phyloP scores from a whole-genome alignment of 2,888 invertebrate species.

The Saturnia japonica region DNA sequence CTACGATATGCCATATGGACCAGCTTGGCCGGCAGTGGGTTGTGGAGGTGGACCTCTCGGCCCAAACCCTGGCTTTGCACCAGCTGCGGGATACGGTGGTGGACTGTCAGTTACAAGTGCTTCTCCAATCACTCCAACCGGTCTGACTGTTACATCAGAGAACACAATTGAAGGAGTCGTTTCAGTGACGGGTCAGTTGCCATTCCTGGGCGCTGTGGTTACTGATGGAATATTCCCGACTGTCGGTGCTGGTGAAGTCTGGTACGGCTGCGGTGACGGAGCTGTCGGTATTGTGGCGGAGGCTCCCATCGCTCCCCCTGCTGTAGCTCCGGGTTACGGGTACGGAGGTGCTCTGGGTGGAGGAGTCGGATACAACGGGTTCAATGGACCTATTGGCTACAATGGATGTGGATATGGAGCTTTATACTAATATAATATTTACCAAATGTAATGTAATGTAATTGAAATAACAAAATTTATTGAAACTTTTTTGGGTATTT shows the following conservation, averaged over 20 bases:
- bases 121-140: constrained; percentile 21
- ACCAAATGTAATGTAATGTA: too few relatives aligned
- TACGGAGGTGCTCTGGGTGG: constrained; percentile 14
- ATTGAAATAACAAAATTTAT: background rate
- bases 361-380: background rate
- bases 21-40: constrained; percentile 6
- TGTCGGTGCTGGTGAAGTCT: constrained; percentile 23
- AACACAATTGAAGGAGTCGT: constrained; percentile 18
- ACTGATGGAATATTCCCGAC: constrained; percentile 16
- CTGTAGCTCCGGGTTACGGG: constrained; percentile 3
- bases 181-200: constrained; percentile 18
- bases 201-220: constrained; percentile 22
- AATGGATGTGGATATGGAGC: constrained; percentile 13
- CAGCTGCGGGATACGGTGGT: constrained; percentile 21
- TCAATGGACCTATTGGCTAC: constrained; percentile 3
- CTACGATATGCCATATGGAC: constrained; percentile 11
- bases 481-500: too few relatives aligned
- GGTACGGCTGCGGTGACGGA: constrained; percentile 37
- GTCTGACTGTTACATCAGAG: constrained; percentile 25
- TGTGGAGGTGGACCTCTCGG: background rate
- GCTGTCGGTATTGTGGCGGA: constrained; percentile 20
- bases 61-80: constrained; percentile 9
- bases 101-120: constrained; percentile 17
- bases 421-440: constrained; percentile 5
- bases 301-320: background rate